phyloP scores from a whole-genome alignment of 2,113 vertebrate species.

The Dinomys branickii region DNA sequence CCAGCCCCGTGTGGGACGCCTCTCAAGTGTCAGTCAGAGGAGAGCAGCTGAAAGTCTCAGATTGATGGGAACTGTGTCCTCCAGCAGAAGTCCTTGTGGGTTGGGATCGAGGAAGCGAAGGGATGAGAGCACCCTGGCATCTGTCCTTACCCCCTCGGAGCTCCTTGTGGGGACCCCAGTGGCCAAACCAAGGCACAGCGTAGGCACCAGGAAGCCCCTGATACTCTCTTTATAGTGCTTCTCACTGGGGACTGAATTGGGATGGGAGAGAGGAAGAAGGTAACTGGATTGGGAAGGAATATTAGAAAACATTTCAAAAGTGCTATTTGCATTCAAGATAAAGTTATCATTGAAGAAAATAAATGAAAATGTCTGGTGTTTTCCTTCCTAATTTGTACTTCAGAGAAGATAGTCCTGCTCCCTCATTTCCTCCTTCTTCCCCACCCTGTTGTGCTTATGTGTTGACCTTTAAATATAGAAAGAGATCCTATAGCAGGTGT shows the following conservation, averaged over 20 bases:
- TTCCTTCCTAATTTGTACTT: not conserved
- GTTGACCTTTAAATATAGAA: not conserved
- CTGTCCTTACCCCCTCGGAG: not conserved
- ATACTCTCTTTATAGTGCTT: not conserved
- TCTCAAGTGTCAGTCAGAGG: not conserved
- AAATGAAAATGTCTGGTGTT: not conserved
- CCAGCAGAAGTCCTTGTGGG: not conserved
- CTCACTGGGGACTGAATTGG: not conserved
- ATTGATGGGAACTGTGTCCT: not conserved
- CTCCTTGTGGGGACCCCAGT: not conserved
- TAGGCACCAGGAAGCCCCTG: not conserved
- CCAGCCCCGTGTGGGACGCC: not conserved
- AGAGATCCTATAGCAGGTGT: not conserved
- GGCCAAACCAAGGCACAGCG: not conserved
- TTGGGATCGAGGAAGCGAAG: not conserved
- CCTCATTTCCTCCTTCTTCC: not conserved
- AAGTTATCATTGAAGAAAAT: not conserved
- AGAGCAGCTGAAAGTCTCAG: not conserved
- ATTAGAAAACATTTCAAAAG: not conserved
- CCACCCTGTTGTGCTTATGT: not conserved
- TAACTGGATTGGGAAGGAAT: not conserved
- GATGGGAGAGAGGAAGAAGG: not conserved
- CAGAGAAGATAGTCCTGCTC: not conserved
- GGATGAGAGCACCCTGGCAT: rapidly evolving
- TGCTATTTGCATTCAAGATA: not conserved